These are phyloP conservation scores for Cancer borealis DNA, from an alignment of 2,888 invertebrate species.

Conservation along the genomic window DNA sequence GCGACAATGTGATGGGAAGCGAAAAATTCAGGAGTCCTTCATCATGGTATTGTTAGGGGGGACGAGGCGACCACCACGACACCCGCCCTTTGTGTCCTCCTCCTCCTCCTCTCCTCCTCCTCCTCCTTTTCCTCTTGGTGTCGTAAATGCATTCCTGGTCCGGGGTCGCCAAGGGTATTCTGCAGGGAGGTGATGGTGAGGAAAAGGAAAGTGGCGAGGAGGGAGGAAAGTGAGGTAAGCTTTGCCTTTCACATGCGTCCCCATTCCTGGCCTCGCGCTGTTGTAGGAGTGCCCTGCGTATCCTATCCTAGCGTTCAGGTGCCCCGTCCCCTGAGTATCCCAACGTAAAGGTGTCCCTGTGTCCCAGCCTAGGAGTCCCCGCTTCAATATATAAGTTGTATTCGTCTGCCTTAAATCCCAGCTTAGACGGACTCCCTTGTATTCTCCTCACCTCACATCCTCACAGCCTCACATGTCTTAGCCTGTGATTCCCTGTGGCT, in stretches of 20 bases:
- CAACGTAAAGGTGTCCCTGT: background rate
- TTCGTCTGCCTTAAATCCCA: background rate
- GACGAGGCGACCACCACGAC: slow-evolving; percentile 21
- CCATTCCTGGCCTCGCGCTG: background rate
- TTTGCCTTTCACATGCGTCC: slow-evolving; percentile 1
- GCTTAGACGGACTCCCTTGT: background rate
- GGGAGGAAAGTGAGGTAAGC: background rate
- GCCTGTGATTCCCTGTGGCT: background rate
- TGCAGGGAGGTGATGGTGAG: background rate
- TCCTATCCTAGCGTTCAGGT: background rate
- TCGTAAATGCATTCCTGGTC: background rate
- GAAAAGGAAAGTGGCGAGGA: background rate
- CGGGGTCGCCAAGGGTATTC: background rate
- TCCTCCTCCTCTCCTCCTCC: slow-evolving; percentile 4
- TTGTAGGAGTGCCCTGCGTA: background rate
- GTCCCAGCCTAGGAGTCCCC: background rate
- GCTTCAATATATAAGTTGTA: background rate
- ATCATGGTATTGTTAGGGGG: background rate
- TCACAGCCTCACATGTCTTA: background rate
- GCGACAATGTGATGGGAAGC: slow-evolving; percentile 26
- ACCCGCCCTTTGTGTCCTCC: background rate
- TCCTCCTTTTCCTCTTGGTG: slow-evolving; percentile 4
- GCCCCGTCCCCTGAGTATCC: background rate
- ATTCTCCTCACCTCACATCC: too few species aligned
- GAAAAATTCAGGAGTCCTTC: slow-evolving; percentile 3